Base-by-base conservation (phyloP, 2,113 vertebrate species). In the Callipepla californica region DNA sequence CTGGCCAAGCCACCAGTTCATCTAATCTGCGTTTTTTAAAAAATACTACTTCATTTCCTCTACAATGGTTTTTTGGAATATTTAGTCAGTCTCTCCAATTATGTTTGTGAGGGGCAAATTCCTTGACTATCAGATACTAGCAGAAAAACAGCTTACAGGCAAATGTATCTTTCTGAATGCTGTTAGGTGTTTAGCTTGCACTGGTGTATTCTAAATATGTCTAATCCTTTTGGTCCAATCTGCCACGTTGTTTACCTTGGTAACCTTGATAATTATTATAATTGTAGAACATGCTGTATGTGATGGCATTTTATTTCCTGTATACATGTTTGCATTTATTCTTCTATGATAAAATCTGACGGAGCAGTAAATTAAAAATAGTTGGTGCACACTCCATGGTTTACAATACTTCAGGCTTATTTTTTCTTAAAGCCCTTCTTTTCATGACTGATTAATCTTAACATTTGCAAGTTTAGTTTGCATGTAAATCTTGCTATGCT, bases 71-170 rank as follows among this genome's bases (percentile, higher is more conserved):
- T 86, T 75, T 59, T 88, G 53, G 21, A 80, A 47, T 86, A 45
- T 86, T 88, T 88, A 92, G 85, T 20, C 6, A 40, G 26, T 42
- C 50, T 77, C 21, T 70, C 38, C 76, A 86, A 57, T 90, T 93
- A 63, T 7, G 45, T 73, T n/a, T 65, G 36, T 73, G 34, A 42
- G 48, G 4, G 3, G 42, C 55, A 85, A 90, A 80, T 95, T 95
- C 63, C 73, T 75, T 86, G 69, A 26, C 90, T 92, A 53, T 95
- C 90, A 72, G 73, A 87, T 92, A 25, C 66, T 25, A 53, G 83
- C 90, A 92, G 90, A 65, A 92, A 84, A 90, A 88, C 26, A 78
- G 82, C 80, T 90, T 81, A 61, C n/a, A 90, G 76, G 90, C 68
- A 91, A 87, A 80, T 66, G 9, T 59, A 72, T 75, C 32, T 85